A percentile compares a stretch with the other conserved stretches of the same genome.
Conservation (phyloP, 2,797 vertebrate species). For the Bradypodion ventrale region DNA sequence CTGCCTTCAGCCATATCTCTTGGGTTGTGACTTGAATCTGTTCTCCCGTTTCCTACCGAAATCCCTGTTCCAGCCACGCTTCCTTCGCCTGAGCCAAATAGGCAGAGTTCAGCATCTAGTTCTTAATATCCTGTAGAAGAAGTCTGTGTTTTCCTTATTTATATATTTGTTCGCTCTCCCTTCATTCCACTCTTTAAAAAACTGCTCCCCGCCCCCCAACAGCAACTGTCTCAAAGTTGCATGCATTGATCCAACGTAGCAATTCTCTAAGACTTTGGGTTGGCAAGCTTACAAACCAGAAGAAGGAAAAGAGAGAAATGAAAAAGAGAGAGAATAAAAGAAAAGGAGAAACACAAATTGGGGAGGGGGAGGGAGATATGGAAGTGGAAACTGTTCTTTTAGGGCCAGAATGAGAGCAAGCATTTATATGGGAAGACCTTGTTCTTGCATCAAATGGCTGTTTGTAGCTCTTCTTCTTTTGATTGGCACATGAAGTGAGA, state of each 20-base stretch:
- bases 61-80: conserved; percentile 51
- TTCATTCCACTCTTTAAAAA: not conserved
- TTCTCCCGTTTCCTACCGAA: conserved; percentile 64
- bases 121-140: conserved; percentile 63
- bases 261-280: too few relatives aligned
- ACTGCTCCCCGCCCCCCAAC: too few relatives aligned
- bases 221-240: not conserved
- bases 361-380: too few relatives aligned
- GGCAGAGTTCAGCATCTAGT: conserved; percentile 60
- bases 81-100: conserved; percentile 54
- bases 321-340: not conserved
- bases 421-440: not conserved
- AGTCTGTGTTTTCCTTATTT: conserved; percentile 26
- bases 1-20: conserved; percentile 44
- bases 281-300: not conserved
- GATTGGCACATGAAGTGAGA: not conserved
- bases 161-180: not conserved
- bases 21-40: conserved; percentile 38
- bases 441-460: not conserved
- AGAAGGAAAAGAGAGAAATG: not conserved
- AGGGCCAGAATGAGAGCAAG: not conserved
- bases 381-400: not conserved
- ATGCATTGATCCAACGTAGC: too few relatives aligned
- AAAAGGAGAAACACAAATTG: not conserved
- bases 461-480: not conserved